Conservation (phyloP, 2,797 vertebrate species). For the Chanos chanos region DNA sequence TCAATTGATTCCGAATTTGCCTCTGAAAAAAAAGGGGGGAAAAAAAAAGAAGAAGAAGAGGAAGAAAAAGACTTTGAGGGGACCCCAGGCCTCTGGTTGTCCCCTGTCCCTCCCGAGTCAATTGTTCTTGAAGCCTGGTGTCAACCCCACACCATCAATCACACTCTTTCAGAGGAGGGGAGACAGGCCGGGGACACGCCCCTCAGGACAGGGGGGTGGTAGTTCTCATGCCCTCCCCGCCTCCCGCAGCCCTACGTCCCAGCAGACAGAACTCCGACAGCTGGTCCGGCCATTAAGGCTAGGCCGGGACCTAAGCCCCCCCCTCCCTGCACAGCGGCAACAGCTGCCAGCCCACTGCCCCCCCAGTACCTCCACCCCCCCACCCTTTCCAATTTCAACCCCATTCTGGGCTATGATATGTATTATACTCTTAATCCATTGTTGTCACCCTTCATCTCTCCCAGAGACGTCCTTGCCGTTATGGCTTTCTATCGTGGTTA, state of each 20-base stretch:
- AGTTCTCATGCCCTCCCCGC: slow-evolving; percentile 84
- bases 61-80: slow-evolving; percentile 66
- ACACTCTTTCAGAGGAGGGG: slow-evolving; percentile 75
- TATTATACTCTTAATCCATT: slow-evolving; percentile 63
- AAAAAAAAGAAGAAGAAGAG: background rate
- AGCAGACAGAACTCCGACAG: slow-evolving; percentile 78
- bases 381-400: slow-evolving; percentile 26
- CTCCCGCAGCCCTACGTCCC: slow-evolving; percentile 67
- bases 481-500: slow-evolving; percentile 31
- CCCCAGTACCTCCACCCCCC: slow-evolving; percentile 35
- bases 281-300: slow-evolving; percentile 79
- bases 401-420: slow-evolving; percentile 64
- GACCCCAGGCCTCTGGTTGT: slow-evolving; percentile 69
- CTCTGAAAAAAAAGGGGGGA: slow-evolving; percentile 64
- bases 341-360: slow-evolving; percentile 76
- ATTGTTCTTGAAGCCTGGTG: slow-evolving; percentile 79
- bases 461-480: slow-evolving; percentile 41
- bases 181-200: slow-evolving; percentile 77
- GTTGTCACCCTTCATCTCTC: slow-evolving; percentile 52
- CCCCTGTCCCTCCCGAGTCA: slow-evolving; percentile 71
- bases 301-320: slow-evolving; percentile 72
- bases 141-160: slow-evolving; percentile 80
- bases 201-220: slow-evolving; percentile 74
- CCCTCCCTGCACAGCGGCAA: slow-evolving; percentile 71
- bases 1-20: slow-evolving; percentile 73